These are phyloP conservation scores for Halesus radiatus DNA, from an alignment of 1,140 invertebrate genomes.

Conservation along the genomic window DNA sequence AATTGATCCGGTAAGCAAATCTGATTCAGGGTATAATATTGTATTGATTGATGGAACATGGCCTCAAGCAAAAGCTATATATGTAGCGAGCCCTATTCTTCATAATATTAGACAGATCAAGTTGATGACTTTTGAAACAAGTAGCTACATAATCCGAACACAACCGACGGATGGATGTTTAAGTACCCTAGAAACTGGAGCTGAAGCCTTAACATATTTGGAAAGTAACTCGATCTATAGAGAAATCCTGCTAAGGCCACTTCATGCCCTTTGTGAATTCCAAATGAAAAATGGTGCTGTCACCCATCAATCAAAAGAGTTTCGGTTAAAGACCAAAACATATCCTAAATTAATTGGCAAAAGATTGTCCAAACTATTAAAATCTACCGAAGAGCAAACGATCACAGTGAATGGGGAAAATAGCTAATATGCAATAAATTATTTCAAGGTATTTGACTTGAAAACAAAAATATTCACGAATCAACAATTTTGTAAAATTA, in stretches of 20 bases:
- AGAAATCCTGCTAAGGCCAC: slow-evolving; percentile 80
- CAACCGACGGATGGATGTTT: slow-evolving; percentile 93
- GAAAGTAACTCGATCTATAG: slow-evolving; percentile 79
- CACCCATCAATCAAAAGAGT: slow-evolving; percentile 93
- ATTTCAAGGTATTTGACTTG: no score
- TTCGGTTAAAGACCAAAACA: slow-evolving; percentile 85
- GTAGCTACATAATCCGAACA: slow-evolving; percentile 93
- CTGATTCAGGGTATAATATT: slow-evolving; percentile 78
- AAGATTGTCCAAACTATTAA: slow-evolving; percentile 76
- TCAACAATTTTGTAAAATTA: no score
- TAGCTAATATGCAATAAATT: no score
- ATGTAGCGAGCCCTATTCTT: slow-evolving; percentile 79
- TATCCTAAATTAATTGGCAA: slow-evolving; percentile 89
- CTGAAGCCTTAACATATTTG: slow-evolving; percentile 83
- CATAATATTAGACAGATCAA: slow-evolving; percentile 82
- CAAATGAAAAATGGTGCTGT: slow-evolving; percentile 93
- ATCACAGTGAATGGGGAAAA: no score
- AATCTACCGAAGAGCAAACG: slow-evolving; percentile 58
- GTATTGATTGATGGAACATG: slow-evolving; percentile 94
- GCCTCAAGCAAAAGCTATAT: slow-evolving; percentile 92
- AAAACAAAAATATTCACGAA: no score
- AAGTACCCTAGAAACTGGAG: slow-evolving; percentile 92
- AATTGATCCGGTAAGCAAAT: slow-evolving; percentile 61
- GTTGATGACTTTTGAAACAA: slow-evolving; percentile 78
- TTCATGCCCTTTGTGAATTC: slow-evolving; percentile 86